These are phyloP conservation scores for Antheraea yamamai DNA, from an alignment of 2,888 invertebrate species.

Conservation along the genomic window DNA sequence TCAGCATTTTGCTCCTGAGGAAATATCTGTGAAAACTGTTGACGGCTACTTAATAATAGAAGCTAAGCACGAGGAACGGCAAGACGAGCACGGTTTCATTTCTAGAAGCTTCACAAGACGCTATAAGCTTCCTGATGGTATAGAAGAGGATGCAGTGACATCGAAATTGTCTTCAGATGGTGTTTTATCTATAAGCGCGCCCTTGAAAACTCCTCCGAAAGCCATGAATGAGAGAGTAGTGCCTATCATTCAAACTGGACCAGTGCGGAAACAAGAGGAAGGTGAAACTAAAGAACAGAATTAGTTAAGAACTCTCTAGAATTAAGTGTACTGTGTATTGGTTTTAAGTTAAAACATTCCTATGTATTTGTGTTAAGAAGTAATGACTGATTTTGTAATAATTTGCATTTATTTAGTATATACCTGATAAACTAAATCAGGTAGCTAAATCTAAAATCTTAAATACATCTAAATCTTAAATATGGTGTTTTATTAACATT, in stretches of 20 bases:
- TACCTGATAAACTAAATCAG: too few species aligned
- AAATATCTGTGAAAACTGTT: conserved; percentile 87
- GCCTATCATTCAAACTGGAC: conserved; percentile 86
- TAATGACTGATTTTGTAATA: background rate
- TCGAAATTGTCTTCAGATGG: conserved; percentile 91
- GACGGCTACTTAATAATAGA: conserved; percentile 86
- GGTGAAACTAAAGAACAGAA: conserved; percentile 26
- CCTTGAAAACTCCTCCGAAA: conserved; percentile 72
- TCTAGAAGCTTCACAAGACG: conserved; percentile 87
- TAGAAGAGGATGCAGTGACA: conserved; percentile 84
- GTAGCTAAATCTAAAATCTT: too few species aligned
- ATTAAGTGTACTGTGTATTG: conserved; percentile 3
- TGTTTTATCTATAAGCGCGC: conserved; percentile 86
- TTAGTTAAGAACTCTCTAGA: conserved; percentile 1
- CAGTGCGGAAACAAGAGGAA: conserved; percentile 72
- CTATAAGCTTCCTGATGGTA: conserved; percentile 82
- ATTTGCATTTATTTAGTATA: background rate
- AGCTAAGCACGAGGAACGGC: conserved; percentile 90
- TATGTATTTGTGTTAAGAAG: background rate
- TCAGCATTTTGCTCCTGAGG: conserved; percentile 87
- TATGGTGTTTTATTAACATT: too few species aligned
- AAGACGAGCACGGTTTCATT: conserved; percentile 89
- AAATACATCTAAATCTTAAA: too few species aligned
- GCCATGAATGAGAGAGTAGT: conserved; percentile 82
- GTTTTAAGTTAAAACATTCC: background rate